A percentile compares a stretch with the other conserved stretches of the same genome.
phyloP scores from a whole-genome alignment of 2,113 vertebrate species.

The Dinomys branickii region DNA sequence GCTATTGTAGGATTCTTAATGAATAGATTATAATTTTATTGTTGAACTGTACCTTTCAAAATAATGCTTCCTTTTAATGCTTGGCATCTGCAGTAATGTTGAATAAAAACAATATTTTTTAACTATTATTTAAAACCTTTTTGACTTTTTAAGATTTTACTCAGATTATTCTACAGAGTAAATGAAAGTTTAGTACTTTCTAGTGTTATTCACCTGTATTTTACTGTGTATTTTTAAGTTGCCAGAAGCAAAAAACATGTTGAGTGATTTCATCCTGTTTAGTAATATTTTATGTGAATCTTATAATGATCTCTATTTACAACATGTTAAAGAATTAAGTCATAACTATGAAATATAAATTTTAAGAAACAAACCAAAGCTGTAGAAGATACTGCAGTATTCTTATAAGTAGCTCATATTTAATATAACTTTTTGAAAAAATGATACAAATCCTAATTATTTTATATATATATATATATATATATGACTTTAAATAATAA shows the following conservation, averaged over 20 bases:
- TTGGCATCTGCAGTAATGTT: not conserved
- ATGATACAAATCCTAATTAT: not conserved
- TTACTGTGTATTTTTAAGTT: constrained; percentile 27
- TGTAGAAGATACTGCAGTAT: not conserved
- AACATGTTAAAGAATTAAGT: not conserved
- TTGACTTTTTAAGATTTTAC: not conserved
- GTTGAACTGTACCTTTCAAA: constrained; percentile 37
- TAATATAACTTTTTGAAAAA: constrained; percentile 11
- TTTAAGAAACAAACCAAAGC: not conserved
- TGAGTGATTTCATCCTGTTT: constrained; percentile 20
- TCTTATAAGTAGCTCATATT: constrained; percentile 10
- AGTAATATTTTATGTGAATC: constrained; percentile 4
- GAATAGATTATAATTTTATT: constrained; percentile 47
- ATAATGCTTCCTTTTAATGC: constrained; percentile 18
- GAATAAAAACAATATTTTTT: constrained; percentile 3
- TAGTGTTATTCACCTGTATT: constrained; percentile 14
- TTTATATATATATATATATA: not conserved
- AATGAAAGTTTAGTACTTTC: constrained; percentile 24
- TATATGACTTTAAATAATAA: constrained; percentile 34
- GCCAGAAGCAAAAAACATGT: constrained; percentile 34
- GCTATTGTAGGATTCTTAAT: not conserved
- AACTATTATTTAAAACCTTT: constrained; percentile 43
- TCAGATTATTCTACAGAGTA: constrained; percentile 30
- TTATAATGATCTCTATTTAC: not conserved
- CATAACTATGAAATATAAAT: constrained; percentile 31